A percentile compares a stretch with the other conserved stretches of the same genome.
Evolutionary conservation across 2,113 vertebrate genomes (phyloP).

Genomic region (Heterotis niloticus): DNA sequence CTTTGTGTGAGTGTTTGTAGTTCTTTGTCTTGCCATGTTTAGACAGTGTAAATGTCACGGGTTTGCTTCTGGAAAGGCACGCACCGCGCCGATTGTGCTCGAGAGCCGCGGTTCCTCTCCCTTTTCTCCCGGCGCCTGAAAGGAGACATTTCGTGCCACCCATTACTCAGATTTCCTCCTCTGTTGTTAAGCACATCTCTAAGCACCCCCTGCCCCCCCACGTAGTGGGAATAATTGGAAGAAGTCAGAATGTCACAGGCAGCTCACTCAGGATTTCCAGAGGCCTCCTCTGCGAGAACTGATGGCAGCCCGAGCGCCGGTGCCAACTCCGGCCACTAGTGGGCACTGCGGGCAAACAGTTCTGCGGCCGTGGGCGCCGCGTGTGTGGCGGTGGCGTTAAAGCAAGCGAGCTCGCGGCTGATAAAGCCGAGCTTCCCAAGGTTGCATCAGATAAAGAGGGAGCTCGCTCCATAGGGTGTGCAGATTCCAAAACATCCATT

Average conservation of each 20-base stretch:
- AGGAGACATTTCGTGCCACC: background rate
- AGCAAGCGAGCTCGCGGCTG: slow-evolving; percentile 55
- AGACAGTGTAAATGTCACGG: background rate
- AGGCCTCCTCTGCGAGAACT: background rate
- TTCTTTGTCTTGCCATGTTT: background rate
- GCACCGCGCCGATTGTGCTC: background rate
- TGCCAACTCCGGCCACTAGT: slow-evolving; percentile 52
- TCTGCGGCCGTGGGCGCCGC: slow-evolving; percentile 9
- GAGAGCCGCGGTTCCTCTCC: background rate
- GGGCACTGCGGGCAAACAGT: slow-evolving; percentile 68
- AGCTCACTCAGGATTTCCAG: slow-evolving; percentile 27
- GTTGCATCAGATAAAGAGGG: slow-evolving; percentile 38
- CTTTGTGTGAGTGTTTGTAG: background rate
- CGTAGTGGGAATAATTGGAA: slow-evolving; percentile 19
- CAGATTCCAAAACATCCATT: slow-evolving; percentile 69
- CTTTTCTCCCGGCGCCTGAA: background rate
- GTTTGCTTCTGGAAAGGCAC: background rate
- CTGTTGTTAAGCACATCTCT: background rate
- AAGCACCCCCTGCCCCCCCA: background rate
- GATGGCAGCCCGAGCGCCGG: too few relatives aligned
- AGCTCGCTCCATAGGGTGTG: slow-evolving; percentile 55
- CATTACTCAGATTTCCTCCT: background rate
- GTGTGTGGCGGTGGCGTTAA: slow-evolving; percentile 5
- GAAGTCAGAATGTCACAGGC: background rate
- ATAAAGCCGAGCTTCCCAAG: slow-evolving; percentile 46